Evolutionary conservation across 2,888 invertebrate genomes (phyloP), one percentile per base, ranked within the genome.

Genomic region (Acrobeloides nanus): DNA sequence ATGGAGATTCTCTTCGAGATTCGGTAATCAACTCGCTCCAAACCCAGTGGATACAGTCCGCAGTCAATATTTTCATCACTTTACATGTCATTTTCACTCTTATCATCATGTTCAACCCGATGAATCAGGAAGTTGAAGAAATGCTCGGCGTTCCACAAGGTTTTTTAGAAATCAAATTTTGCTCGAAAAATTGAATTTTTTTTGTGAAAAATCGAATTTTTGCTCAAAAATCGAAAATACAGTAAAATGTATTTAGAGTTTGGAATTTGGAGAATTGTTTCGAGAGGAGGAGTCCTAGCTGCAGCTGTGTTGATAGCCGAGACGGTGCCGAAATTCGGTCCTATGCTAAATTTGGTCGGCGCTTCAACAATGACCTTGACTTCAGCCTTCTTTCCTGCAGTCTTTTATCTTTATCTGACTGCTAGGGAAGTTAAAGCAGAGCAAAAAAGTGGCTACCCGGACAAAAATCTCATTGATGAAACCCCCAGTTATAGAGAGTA

Each of bases 111-210:
- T 61, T 67, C 51, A 70, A 68, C 38, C 70, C 70, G 7, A 37
- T 70, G 24, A 70, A 58, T 42, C 70, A 70, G 51, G 67, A 65
- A 44, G 57, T 65, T 35, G 70, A 70, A 42, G 67, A 68, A 32
- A 27, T 70, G 6, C 60, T 68, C 55, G 46, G 53, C 6, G 59
- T 66, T 6, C 69, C 69, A 6, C 67, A 68, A 25, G 50, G 66
- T 64, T n/a, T n/a, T n/a, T n/a, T n/a, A n/a, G n/a, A n/a, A n/a
- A n/a, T n/a, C n/a, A n/a, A n/a, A n/a, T n/a, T n/a, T n/a, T n/a
- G n/a, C n/a, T n/a, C n/a, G n/a, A n/a, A n/a, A n/a, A n/a, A n/a
- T n/a, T n/a, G n/a, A n/a, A n/a, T n/a, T n/a, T n/a, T n/a, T n/a
- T n/a, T n/a, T n/a, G n/a, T n/a, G n/a, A n/a, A n/a, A n/a, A n/a